phyloP scores from a whole-genome alignment of 2,797 vertebrate species.

The Tangara arthus region DNA sequence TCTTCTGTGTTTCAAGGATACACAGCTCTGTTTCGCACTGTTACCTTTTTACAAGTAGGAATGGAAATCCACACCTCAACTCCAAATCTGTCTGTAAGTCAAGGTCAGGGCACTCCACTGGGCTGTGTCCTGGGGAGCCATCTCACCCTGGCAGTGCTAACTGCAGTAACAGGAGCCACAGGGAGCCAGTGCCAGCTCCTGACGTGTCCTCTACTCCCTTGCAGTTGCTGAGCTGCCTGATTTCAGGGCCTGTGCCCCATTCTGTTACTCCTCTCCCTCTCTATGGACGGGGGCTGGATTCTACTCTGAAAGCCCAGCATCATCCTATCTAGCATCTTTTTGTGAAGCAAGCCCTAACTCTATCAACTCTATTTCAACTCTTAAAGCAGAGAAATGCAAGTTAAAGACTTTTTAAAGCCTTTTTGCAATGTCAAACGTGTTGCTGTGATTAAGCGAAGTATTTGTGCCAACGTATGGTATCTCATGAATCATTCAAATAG shows the following conservation, averaged over 20 bases:
- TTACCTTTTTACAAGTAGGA: background rate
- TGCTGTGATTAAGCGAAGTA: background rate
- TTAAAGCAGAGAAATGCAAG: background rate
- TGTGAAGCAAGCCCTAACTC: background rate
- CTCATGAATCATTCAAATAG: constrained; percentile 18
- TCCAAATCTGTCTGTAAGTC: background rate
- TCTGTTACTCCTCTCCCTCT: background rate
- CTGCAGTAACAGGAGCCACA: background rate
- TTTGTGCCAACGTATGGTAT: background rate
- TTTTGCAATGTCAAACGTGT: background rate
- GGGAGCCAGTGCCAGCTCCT: background rate
- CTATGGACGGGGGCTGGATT: fast-evolving
- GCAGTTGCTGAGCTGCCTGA: background rate
- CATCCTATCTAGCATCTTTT: background rate
- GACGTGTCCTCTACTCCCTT: background rate
- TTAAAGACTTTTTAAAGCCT: background rate
- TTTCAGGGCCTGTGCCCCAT: background rate
- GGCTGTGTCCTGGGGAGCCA: background rate
- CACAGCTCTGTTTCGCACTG: background rate
- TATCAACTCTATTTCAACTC: background rate
- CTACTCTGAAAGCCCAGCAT: background rate
- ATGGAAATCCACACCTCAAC: background rate
- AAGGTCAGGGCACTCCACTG: background rate
- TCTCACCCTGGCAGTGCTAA: background rate
- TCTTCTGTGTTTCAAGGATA: background rate